Base-by-base conservation (phyloP, 2,888 invertebrate genomes). In the Phorcus lineatus region DNA sequence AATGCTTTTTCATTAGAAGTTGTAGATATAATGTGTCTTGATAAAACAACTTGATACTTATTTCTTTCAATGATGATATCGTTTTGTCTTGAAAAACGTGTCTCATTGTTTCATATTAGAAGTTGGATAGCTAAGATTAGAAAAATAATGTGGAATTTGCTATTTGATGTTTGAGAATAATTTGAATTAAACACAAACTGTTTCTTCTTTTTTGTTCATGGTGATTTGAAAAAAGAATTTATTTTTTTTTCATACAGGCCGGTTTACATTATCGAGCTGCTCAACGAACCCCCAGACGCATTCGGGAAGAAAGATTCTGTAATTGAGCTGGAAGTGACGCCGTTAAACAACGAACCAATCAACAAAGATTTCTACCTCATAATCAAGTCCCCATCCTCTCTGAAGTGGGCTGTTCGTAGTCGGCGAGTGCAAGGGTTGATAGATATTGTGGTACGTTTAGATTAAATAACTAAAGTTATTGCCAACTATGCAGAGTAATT, bases 371-470 rank as follows among this genome's bases (percentile, higher is more conserved):
- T 92, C 57, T 89, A 89, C 77, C 89, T 93, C 28, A 89, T 93
- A n/a, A 88, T 93, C 53, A 92, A 92, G 82, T 90, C 92, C n/a
- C 90, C 90, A 19, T 85, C 86, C n/a, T 86, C 88, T 55, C 88
- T 93, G 74, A 86, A 84, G 6, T 93, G 93, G 93, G 86, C 87
- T 40, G 88, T 93, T 70, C 89, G 89, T 74, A 91, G 92, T 0
- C 86, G 87, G 22, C 88, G 90, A 62, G 85, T 93, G 24, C 86
- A 90, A 40, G 93, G 93, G 52, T 88, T 86, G 78, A 88, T 93
- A 52, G 88, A 90, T 74, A 90, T 93, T 80, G 90, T 93, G 87
- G 93, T 93, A 86, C 87, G 91, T 90, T n/a, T n/a, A 22, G n/a
- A 11, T n/a, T n/a, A n/a, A n/a, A n/a, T n/a, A n/a, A n/a, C n/a